Percentiles rank a stretch among this genome's conserved stretches.
phyloP scores from a whole-genome alignment of 2,113 vertebrate species.

The Burhinus oedicnemus region DNA sequence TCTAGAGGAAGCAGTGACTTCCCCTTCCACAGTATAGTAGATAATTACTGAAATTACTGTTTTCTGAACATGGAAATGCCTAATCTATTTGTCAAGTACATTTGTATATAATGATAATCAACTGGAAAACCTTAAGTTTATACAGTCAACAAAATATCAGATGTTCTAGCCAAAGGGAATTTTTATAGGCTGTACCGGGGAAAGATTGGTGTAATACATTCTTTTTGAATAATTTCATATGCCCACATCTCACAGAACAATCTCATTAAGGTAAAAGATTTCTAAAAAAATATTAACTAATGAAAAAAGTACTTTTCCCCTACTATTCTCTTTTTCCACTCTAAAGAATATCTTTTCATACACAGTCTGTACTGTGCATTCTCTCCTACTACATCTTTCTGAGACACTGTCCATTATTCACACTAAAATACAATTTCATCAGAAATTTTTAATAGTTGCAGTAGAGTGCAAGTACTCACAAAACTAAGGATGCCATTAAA shows the following conservation, averaged over 20 bases:
- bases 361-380: not conserved
- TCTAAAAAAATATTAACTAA: not conserved
- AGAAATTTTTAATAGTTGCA: constrained; percentile 34
- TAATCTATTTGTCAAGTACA: not conserved
- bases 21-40: not conserved
- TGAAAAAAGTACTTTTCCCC: accelerated
- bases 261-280: not conserved
- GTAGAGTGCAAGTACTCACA: not conserved
- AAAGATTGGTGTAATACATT: not conserved
- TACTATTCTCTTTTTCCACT: not conserved
- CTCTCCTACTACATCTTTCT: not conserved
- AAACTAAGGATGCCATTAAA: constrained; percentile 34
- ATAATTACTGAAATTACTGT: not conserved
- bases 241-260: accelerated
- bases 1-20: not conserved
- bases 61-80: not conserved
- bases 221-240: not conserved
- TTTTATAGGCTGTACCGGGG: not conserved
- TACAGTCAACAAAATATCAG: not conserved
- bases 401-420: not conserved
- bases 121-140: not conserved
- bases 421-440: constrained; percentile 37
- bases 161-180: not conserved
- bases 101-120: not conserved
- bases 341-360: not conserved